Percentiles rank a stretch among this genome's conserved stretches.
phyloP scores from a whole-genome alignment of 2,113 vertebrate genomes.

The Thamnaconus septentrionalis region DNA sequence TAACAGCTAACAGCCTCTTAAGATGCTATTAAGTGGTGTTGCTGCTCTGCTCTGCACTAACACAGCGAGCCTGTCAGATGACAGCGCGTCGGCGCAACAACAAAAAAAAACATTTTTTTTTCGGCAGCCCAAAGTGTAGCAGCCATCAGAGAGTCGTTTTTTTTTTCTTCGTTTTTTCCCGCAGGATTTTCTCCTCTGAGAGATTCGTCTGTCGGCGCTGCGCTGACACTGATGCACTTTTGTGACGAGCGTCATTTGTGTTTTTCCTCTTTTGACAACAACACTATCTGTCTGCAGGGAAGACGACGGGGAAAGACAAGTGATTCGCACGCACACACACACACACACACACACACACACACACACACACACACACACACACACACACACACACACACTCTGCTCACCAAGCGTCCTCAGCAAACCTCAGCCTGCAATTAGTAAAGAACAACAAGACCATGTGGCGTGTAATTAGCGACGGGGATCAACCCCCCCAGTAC shows the following conservation, averaged over 20 bases:
- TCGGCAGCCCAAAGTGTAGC: conserved; percentile 37
- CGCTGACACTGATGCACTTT: conserved; percentile 52
- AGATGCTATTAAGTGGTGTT: conserved; percentile 7
- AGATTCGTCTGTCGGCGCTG: conserved; percentile 46
- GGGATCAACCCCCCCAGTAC: conserved; percentile 64
- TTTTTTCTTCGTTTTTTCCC: not conserved
- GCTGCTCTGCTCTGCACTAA: conserved; percentile 22
- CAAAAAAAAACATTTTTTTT: conserved; percentile 24
- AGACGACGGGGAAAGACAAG: conserved; percentile 30
- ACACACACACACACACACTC: not conserved
- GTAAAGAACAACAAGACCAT: conserved; percentile 68
- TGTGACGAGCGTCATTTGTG: conserved; percentile 26
- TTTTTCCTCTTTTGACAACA: conserved; percentile 23
- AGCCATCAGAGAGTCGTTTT: conserved; percentile 53
- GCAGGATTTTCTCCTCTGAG: conserved; percentile 42
- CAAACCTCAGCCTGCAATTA: conserved; percentile 67
- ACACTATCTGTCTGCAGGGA: conserved; percentile 41
- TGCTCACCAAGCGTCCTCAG: conserved; percentile 16
- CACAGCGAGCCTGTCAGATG: conserved; percentile 41
- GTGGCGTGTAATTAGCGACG: conserved; percentile 68
- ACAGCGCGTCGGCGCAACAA: conserved; percentile 3
- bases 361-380: not conserved
- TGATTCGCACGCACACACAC: conserved; percentile 30
- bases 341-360: not conserved
- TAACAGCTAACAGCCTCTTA: conserved; percentile 1